Percentiles rank a stretch among this genome's conserved stretches.
phyloP scores from a whole-genome alignment of 92 coral and sea anemone species.

The Virgularia gustaviana region DNA sequence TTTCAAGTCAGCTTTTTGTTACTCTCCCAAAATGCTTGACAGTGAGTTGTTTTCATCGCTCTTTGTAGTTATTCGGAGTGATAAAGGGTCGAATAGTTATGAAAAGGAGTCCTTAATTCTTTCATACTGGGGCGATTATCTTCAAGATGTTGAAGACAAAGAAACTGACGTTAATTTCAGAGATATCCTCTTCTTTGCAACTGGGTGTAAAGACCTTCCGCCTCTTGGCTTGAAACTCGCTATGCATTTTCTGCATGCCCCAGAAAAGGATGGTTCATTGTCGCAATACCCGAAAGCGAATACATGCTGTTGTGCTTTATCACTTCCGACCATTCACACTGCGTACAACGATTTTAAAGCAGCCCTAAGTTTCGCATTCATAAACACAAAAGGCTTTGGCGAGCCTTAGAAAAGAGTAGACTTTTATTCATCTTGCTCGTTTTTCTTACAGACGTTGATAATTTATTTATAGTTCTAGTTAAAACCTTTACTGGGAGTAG shows the following conservation, averaged over 20 bases:
- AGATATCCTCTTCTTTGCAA: conserved; percentile 57
- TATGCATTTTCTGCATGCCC: conserved; percentile 16
- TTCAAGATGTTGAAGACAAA: conserved; percentile 64
- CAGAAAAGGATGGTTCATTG: conserved; percentile 25
- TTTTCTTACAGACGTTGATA: too few species aligned
- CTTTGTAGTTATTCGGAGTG: conserved; percentile 49
- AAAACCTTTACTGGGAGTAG: too few species aligned
- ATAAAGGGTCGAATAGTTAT: conserved; percentile 55
- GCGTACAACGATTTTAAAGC: conserved; percentile 60
- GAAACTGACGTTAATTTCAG: conserved; percentile 52
- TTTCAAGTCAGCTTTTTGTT: conserved; percentile 57
- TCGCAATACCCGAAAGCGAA: conserved; percentile 3
- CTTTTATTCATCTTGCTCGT: too few species aligned
- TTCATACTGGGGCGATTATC: conserved; percentile 60
- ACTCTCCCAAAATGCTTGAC: conserved; percentile 31
- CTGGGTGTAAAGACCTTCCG: conserved; percentile 62
- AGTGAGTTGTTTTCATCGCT: conserved; percentile 54
- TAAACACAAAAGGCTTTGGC: conserved; percentile 58
- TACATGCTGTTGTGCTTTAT: conserved; percentile 5
- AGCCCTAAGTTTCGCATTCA: conserved; percentile 59
- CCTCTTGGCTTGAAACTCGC: conserved; percentile 42
- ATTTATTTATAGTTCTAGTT: too few species aligned
- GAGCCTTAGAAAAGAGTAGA: conserved; percentile 33
- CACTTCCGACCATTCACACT: conserved; percentile 32
- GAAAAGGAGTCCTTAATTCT: conserved; percentile 47